Evolutionary conservation across 2,113 vertebrate species (phyloP).

Genomic region (Antechinus flavipes): DNA sequence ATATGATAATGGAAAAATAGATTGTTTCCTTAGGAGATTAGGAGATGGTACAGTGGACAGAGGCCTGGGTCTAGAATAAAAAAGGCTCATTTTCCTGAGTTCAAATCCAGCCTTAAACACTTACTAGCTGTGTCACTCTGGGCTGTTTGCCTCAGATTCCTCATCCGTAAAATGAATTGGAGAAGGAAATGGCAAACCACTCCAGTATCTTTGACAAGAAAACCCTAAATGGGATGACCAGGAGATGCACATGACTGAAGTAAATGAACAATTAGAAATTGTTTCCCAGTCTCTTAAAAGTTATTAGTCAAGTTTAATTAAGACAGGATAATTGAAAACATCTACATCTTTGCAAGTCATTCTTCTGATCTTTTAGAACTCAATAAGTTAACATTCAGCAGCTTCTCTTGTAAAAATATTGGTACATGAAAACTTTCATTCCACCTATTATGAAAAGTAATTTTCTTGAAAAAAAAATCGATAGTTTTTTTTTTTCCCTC

Average conservation of each 20-base stretch:
- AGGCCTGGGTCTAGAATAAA: background rate
- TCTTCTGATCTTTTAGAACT: background rate
- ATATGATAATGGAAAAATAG: background rate
- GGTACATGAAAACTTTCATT: background rate
- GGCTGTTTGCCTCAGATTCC: background rate
- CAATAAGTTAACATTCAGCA: background rate
- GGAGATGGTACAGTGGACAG: background rate
- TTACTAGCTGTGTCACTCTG: background rate
- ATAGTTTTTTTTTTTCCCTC: background rate
- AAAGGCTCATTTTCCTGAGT: background rate
- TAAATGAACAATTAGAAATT: background rate
- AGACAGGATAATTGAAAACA: background rate
- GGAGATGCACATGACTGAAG: background rate
- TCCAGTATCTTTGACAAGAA: background rate
- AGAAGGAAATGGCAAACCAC: background rate
- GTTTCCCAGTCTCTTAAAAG: background rate
- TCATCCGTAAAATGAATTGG: background rate
- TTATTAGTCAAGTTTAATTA: background rate
- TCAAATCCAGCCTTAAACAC: background rate
- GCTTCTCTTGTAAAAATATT: slow-evolving; percentile 18
- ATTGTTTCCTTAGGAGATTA: background rate
- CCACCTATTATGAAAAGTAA: background rate
- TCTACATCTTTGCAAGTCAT: background rate
- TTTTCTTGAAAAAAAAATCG: background rate
- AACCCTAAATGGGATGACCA: background rate